Evolutionary conservation across 2,888 invertebrate species (phyloP).

Genomic region (Drosophila bunnanda): DNA sequence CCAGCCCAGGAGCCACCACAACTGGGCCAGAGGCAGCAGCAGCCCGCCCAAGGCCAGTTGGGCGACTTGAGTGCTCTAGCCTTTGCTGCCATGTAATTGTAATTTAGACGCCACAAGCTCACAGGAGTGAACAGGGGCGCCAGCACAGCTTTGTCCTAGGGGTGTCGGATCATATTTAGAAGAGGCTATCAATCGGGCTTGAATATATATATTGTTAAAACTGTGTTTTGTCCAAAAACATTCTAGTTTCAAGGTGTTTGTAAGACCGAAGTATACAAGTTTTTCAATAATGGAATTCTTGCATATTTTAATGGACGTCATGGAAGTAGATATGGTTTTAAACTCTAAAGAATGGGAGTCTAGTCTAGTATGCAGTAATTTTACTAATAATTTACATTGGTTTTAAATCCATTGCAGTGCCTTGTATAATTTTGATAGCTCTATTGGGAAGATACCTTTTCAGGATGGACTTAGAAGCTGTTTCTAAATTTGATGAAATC

Average conservation of each 20-base stretch:
- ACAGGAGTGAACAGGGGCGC: conserved; percentile 13
- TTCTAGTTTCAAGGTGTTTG: not conserved
- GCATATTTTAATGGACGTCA: too few relatives aligned
- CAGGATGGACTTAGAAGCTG: too few relatives aligned
- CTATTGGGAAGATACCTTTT: too few relatives aligned
- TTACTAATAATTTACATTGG: too few relatives aligned
- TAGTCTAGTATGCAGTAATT: too few relatives aligned
- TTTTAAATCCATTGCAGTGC: too few relatives aligned
- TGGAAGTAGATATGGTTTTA: too few relatives aligned
- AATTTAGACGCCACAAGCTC: conserved; percentile 62
- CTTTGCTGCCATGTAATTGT: conserved; percentile 60
- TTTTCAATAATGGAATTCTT: not conserved
- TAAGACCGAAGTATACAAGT: not conserved
- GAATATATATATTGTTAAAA: not conserved
- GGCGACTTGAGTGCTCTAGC: conserved; percentile 52
- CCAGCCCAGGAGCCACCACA: conserved; percentile 49
- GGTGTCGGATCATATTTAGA: not conserved
- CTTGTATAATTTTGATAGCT: too few relatives aligned
- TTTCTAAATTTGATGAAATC: too few relatives aligned
- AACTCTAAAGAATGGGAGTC: too few relatives aligned
- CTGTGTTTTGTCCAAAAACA: not conserved
- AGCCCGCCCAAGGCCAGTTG: conserved; percentile 51
- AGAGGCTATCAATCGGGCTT: not conserved
- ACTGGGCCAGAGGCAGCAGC: conserved; percentile 24
- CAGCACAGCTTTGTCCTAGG: not conserved